phyloP scores from a whole-genome alignment of 2,113 vertebrate species.

The Girardinichthys multiradiatus region DNA sequence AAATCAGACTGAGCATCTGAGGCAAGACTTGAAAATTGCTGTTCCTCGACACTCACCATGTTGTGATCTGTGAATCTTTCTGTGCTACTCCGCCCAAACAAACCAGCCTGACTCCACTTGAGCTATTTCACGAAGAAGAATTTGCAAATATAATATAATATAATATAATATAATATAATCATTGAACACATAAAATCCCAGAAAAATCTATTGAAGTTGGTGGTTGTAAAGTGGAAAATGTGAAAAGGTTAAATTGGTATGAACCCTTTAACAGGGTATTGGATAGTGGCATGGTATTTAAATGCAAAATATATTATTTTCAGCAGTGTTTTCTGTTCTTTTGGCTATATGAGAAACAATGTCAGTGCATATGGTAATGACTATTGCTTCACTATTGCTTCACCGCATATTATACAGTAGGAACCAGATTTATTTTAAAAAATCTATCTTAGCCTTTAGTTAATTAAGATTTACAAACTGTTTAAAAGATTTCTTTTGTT shows the following conservation, averaged over 20 bases:
- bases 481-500: conserved; percentile 68
- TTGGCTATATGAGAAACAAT: conserved; percentile 23
- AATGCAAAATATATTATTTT: neutral
- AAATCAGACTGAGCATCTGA: no score
- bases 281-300: no score
- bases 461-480: conserved; percentile 68
- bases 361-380: conserved; percentile 50
- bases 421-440: conserved; percentile 49
- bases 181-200: neutral
- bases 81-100: no score
- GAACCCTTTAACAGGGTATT: no score
- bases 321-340: conserved; percentile 13
- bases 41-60: no score
- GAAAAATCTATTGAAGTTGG: neutral
- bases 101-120: neutral
- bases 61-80: no score
- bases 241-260: no score
- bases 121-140: neutral
- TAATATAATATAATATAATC: no score
- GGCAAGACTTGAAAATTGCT: no score
- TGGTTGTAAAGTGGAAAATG: no score
- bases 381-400: conserved; percentile 56
- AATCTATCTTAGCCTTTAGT: conserved; percentile 59
- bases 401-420: no score
- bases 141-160: no score